These are phyloP conservation scores for Lacerta agilis DNA, from an alignment of 2,797 vertebrate genomes.

Conservation along the genomic window DNA sequence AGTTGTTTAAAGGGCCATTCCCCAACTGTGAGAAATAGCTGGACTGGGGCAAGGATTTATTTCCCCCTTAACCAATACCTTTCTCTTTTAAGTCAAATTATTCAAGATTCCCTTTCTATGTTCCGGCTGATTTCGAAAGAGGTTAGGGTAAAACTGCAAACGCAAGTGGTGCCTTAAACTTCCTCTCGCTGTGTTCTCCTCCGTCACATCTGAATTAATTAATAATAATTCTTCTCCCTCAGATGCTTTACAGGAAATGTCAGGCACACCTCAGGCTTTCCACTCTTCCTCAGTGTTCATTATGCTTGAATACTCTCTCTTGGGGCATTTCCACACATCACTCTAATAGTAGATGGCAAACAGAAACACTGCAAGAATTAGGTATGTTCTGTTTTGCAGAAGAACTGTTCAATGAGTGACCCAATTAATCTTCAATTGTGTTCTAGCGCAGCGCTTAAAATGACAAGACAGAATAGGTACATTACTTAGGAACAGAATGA, in stretches of 20 bases:
- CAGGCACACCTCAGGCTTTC: background rate
- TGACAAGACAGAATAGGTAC: background rate
- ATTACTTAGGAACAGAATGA: constrained; percentile 91
- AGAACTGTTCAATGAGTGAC: too few species aligned
- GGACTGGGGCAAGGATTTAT: too few species aligned
- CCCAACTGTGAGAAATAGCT: too few species aligned
- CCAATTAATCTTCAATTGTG: background rate
- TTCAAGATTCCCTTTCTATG: background rate
- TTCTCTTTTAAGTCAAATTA: background rate
- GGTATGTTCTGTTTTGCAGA: too few species aligned
- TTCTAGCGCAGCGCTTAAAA: background rate
- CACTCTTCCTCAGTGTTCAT: background rate
- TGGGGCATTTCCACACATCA: background rate
- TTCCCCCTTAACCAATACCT: too few species aligned
- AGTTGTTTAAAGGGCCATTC: too few species aligned
- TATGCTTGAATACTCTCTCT: background rate
- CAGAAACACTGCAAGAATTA: background rate
- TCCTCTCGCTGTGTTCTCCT: background rate
- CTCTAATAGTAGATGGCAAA: background rate
- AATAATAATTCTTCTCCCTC: background rate
- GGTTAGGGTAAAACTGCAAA: background rate
- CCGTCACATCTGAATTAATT: background rate
- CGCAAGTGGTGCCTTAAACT: background rate
- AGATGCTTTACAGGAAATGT: background rate
- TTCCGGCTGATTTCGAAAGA: background rate